Conservation (phyloP, 2,797 vertebrate species). For the Ctenosaura bakeri region DNA sequence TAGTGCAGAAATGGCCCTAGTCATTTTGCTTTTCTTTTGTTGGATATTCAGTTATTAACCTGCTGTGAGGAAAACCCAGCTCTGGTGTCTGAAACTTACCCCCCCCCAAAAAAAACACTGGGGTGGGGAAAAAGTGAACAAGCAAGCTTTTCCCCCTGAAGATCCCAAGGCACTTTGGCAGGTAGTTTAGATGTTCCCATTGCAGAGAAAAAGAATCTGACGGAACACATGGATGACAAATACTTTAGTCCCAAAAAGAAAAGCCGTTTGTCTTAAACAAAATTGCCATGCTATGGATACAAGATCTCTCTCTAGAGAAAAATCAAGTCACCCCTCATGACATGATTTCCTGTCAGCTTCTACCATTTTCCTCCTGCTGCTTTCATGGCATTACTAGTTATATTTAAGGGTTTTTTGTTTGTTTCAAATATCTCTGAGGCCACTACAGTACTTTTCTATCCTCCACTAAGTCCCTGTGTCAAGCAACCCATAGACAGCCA, state of each 20-base stretch:
- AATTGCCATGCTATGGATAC: background rate
- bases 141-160: background rate
- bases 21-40: background rate
- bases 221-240: accelerated
- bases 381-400: background rate
- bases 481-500: slow-evolving; percentile 72
- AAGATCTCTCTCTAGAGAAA: background rate
- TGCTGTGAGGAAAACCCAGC: background rate
- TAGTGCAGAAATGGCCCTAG: too few species aligned
- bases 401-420: accelerated
- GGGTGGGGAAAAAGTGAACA: background rate
- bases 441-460: slow-evolving; percentile 11
- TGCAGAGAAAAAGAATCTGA: background rate
- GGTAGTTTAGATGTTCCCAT: background rate
- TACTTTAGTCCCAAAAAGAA: background rate
- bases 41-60: background rate
- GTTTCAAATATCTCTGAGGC: background rate
- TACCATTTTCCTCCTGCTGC: background rate
- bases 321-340: too few species aligned
- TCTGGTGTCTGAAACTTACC: background rate
- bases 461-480: slow-evolving; percentile 67
- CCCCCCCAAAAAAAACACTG: too few species aligned
- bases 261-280: slow-evolving; percentile 5
- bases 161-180: background rate
- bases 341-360: background rate